Percentiles rank a stretch among this genome's conserved stretches.
Evolutionary conservation across 2,888 invertebrate genomes (phyloP).

Genomic region (Meliscaeva auricollis): DNA sequence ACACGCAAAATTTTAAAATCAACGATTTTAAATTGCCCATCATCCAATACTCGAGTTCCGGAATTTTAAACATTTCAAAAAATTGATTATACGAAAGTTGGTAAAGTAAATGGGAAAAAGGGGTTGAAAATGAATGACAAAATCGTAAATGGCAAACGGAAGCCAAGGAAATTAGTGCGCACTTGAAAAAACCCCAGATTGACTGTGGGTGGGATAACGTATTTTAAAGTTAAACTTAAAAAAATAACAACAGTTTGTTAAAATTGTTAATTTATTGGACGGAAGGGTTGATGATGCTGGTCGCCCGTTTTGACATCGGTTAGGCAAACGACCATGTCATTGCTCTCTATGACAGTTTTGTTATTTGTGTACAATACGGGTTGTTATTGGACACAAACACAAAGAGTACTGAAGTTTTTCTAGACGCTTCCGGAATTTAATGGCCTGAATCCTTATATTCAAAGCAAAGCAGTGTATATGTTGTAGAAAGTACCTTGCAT

Average conservation of each 20-base stretch:
- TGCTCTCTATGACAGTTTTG: constrained; percentile 61
- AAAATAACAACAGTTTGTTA: constrained; percentile 36
- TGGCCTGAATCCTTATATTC: constrained; percentile 83
- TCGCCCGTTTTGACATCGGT: constrained; percentile 46
- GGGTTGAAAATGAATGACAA: constrained; percentile 59
- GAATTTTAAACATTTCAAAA: constrained; percentile 19
- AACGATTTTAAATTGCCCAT: constrained; percentile 74
- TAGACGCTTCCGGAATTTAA: constrained; percentile 82
- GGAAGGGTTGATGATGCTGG: constrained; percentile 69
- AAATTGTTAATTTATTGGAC: constrained; percentile 74
- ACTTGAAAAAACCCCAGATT: constrained; percentile 74
- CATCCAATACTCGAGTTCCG: constrained; percentile 61
- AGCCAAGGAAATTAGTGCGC: constrained; percentile 73
- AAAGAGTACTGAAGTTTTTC: constrained; percentile 66
- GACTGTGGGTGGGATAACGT: constrained; percentile 64
- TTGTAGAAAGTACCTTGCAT: constrained; percentile 12
- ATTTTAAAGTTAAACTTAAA: constrained; percentile 55
- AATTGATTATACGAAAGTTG: neutral
- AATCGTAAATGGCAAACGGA: constrained; percentile 64
- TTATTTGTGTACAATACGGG: constrained; percentile 44
- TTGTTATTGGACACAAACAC: constrained; percentile 38
- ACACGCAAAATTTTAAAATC: constrained; percentile 75
- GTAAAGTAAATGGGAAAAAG: constrained; percentile 8
- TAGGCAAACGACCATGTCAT: constrained; percentile 70
- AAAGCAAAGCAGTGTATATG: constrained; percentile 1